Evolutionary conservation across 2,113 vertebrate genomes (phyloP).

Genomic region (Sporophila hypoxantha): DNA sequence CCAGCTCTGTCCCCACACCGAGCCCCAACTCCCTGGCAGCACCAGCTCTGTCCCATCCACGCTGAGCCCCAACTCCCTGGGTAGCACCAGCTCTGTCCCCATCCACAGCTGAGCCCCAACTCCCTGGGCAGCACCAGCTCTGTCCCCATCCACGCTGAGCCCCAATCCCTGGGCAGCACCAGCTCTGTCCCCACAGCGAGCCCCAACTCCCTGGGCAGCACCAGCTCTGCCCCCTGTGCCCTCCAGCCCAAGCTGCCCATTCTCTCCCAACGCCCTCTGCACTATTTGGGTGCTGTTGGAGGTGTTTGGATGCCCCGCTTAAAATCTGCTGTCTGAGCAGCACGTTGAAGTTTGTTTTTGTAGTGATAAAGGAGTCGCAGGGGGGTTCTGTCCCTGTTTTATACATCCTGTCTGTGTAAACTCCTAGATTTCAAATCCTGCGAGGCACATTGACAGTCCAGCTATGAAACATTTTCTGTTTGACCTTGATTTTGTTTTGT

Average conservation of each 20-base stretch:
- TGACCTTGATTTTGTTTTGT: constrained; percentile 58
- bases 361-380: background rate
- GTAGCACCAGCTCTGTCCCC: background rate
- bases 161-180: background rate
- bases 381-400: background rate
- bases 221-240: background rate
- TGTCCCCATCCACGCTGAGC: too few species aligned
- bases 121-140: too few species aligned
- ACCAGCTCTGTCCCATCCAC: background rate
- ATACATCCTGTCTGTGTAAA: constrained; percentile 18
- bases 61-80: background rate
- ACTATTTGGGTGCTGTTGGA: background rate
- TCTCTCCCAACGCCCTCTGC: background rate
- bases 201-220: background rate
- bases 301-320: background rate
- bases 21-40: background rate
- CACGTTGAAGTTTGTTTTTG: background rate
- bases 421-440: background rate
- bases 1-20: background rate
- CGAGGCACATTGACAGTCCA: background rate
- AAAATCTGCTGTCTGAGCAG: background rate
- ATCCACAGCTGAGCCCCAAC: too few species aligned
- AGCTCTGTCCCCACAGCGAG: background rate
- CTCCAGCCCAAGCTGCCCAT: background rate
- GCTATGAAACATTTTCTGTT: constrained; percentile 39